Percentiles rank a stretch among this genome's conserved stretches.
Conservation (phyloP, 2,797 vertebrate species). For the Sebastes ruberrimus region DNA sequence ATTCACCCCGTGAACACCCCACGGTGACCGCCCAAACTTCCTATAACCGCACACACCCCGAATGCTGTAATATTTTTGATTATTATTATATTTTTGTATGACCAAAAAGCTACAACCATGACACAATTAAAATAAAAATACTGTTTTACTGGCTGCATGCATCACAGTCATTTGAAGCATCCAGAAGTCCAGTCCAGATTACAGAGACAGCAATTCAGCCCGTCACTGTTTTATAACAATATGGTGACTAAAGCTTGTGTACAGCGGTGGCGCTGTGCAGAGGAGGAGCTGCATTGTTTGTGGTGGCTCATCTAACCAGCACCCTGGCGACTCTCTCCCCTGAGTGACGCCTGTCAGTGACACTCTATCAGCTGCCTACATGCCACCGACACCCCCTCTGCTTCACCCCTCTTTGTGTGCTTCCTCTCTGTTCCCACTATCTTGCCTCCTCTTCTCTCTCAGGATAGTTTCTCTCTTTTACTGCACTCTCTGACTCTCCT, state of each 20-base stretch:
- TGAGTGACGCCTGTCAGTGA: conserved; percentile 76
- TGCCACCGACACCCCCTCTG: conserved; percentile 61
- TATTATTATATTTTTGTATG: background rate
- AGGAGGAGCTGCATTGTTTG: conserved; percentile 55
- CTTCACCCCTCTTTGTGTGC: conserved; percentile 55
- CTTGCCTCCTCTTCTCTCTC: conserved; percentile 37
- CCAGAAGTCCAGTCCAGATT: conserved; percentile 19
- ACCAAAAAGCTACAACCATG: background rate
- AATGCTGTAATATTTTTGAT: background rate
- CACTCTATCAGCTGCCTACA: conserved; percentile 73
- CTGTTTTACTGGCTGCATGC: background rate
- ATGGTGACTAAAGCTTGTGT: conserved; percentile 28
- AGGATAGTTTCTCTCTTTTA: conserved; percentile 35
- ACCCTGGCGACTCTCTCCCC: conserved; percentile 54
- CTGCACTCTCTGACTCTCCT: conserved; percentile 35
- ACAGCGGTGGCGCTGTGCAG: conserved; percentile 16
- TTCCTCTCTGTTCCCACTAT: conserved; percentile 37
- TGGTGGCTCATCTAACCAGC: conserved; percentile 59
- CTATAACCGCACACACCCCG: background rate
- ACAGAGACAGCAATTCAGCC: conserved; percentile 13
- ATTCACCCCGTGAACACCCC: background rate
- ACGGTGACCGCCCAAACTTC: background rate
- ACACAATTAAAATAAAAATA: background rate
- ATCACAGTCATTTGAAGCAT: conserved; percentile 4
- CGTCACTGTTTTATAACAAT: conserved; percentile 25